These are phyloP conservation scores for Botia kubotai DNA, from an alignment of 2,797 vertebrate genomes.

Conservation along the genomic window DNA sequence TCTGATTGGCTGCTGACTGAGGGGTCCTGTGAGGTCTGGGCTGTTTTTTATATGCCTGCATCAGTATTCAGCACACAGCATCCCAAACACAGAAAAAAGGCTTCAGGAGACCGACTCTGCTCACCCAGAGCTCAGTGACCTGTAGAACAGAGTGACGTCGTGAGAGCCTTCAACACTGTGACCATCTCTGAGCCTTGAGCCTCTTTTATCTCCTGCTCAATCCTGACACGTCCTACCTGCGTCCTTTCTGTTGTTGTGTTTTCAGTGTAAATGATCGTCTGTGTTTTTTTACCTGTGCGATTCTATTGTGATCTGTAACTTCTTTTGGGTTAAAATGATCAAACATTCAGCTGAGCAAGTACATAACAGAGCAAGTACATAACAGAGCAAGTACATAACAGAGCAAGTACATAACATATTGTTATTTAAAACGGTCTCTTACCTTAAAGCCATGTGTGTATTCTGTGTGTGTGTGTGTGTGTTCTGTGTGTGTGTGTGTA, in stretches of 20 bases:
- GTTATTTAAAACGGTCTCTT: too few relatives aligned
- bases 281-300: too few relatives aligned
- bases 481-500: too few relatives aligned
- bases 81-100: slow-evolving; percentile 75
- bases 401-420: background rate
- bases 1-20: slow-evolving; percentile 50
- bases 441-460: too few relatives aligned
- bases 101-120: slow-evolving; percentile 74
- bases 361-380: background rate
- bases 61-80: slow-evolving; percentile 78
- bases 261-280: too few relatives aligned
- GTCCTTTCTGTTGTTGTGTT: background rate
- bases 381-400: slow-evolving; percentile 24
- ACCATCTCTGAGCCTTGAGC: slow-evolving; percentile 3
- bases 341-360: too few relatives aligned
- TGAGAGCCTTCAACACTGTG: slow-evolving; percentile 57
- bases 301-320: background rate
- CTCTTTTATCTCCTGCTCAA: slow-evolving; percentile 12
- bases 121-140: slow-evolving; percentile 79
- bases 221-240: background rate
- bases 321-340: too few relatives aligned
- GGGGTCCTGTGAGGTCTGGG: slow-evolving; percentile 20
- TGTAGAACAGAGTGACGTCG: slow-evolving; percentile 68
- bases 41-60: slow-evolving; percentile 63
- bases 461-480: too few relatives aligned